phyloP scores from a whole-genome alignment of 2,888 invertebrate species.

The Heliothis peltigera region DNA sequence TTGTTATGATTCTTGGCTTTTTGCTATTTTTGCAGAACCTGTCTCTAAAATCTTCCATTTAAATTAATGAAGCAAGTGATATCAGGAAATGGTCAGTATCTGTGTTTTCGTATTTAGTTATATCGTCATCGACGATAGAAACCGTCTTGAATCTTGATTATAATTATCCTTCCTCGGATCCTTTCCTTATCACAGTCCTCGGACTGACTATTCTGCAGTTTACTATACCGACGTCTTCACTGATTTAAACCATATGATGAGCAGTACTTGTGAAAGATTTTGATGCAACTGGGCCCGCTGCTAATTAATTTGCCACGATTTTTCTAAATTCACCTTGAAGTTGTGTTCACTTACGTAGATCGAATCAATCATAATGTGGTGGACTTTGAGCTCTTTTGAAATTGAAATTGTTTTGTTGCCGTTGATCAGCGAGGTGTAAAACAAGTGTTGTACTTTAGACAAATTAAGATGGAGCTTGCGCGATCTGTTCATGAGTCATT shows the following conservation, averaged over 20 bases:
- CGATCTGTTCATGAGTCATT: constrained; percentile 10
- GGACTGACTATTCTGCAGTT: not conserved
- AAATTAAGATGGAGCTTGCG: not conserved
- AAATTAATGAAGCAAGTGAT: constrained; percentile 6
- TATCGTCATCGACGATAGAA: constrained; percentile 18
- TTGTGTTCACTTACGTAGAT: constrained; percentile 36
- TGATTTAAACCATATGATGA: not conserved
- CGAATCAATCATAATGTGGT: constrained; percentile 19
- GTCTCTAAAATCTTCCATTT: not conserved
- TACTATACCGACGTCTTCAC: not conserved
- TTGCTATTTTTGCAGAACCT: not conserved
- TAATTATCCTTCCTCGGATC: constrained; percentile 25
- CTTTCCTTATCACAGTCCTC: constrained; percentile 20
- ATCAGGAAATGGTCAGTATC: constrained; percentile 32
- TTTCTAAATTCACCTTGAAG: constrained; percentile 45
- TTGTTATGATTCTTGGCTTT: not conserved
- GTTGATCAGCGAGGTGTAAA: constrained; percentile 10
- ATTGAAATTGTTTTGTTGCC: constrained; percentile 3
- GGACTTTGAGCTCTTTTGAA: constrained; percentile 16
- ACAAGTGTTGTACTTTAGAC: constrained; percentile 11
- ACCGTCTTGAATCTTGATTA: constrained; percentile 26
- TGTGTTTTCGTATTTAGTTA: constrained; percentile 5
- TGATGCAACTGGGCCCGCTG: constrained; percentile 36
- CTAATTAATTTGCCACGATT: constrained; percentile 56
- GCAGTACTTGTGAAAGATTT: constrained; percentile 46